phyloP scores from a whole-genome alignment of 2,113 vertebrate species.

The Tragulus kanchil region DNA sequence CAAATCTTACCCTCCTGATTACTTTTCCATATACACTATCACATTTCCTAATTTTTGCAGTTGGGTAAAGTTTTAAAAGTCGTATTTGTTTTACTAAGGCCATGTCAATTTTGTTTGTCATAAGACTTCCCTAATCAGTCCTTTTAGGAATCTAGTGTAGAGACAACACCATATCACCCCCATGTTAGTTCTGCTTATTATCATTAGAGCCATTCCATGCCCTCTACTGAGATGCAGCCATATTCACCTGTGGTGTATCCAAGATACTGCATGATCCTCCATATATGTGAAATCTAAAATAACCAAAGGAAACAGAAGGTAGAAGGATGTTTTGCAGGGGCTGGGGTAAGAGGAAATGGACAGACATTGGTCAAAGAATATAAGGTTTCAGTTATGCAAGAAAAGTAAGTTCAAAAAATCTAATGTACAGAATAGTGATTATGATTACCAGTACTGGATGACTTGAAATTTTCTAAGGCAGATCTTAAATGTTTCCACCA shows the following conservation, averaged over 20 bases:
- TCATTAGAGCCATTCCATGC: neutral
- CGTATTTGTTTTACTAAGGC: neutral
- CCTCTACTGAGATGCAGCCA: neutral
- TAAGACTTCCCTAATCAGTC: neutral
- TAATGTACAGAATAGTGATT: neutral
- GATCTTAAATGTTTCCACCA: neutral
- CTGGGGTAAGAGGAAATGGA: neutral
- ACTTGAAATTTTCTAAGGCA: neutral
- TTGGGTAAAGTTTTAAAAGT: neutral
- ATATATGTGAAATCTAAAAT: neutral
- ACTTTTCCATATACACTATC: neutral
- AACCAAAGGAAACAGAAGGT: neutral
- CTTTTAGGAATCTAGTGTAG: neutral
- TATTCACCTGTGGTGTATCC: neutral
- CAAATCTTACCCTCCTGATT: neutral
- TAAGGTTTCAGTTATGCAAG: neutral
- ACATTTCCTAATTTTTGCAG: neutral
- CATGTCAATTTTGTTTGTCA: neutral
- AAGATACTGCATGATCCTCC: neutral
- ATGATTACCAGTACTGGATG: neutral
- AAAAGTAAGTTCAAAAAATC: neutral
- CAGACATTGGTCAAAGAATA: neutral
- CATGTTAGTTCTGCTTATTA: neutral
- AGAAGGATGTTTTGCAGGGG: neutral
- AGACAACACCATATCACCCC: neutral